Evolutionary conservation across 2,797 vertebrate species (phyloP).

Genomic region (Parotocinclus haroldoi): DNA sequence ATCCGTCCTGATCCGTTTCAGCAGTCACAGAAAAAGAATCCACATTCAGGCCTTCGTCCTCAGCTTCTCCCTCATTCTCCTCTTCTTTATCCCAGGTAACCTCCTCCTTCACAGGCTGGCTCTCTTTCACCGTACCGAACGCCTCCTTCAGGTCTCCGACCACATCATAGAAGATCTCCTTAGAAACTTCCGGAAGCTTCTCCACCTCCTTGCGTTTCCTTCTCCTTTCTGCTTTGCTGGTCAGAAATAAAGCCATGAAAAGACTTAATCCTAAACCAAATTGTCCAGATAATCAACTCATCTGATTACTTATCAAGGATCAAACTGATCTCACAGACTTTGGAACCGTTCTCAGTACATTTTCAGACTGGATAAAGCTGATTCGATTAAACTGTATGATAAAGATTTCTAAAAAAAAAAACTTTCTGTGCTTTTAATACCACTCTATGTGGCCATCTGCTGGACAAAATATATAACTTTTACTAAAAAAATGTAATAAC

Average conservation of each 20-base stretch:
- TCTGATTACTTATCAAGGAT: too few species aligned
- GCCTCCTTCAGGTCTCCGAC: constrained; percentile 78
- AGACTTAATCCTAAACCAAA: neutral
- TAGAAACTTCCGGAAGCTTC: constrained; percentile 84
- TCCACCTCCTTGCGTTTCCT: constrained; percentile 79
- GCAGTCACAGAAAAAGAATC: constrained; percentile 35
- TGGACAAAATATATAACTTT: too few species aligned
- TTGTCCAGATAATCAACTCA: too few species aligned
- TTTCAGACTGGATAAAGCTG: too few species aligned
- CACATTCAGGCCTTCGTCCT: constrained; percentile 31
- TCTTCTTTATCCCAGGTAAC: constrained; percentile 59
- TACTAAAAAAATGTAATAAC: too few species aligned
- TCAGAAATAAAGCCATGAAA: neutral
- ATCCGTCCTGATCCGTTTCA: constrained; percentile 30
- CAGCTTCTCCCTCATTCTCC: constrained; percentile 43
- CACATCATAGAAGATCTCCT: constrained; percentile 81
- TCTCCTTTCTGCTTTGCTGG: constrained; percentile 78
- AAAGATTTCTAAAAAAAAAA: too few species aligned
- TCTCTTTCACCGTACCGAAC: constrained; percentile 65
- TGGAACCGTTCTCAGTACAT: too few species aligned
- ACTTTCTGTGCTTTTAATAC: too few species aligned
- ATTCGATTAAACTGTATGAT: too few species aligned
- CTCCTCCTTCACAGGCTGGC: constrained; percentile 18
- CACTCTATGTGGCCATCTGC: too few species aligned
- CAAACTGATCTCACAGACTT: too few species aligned